These are phyloP conservation scores for Atherinomorus stipes DNA, from an alignment of 2,113 vertebrate genomes.

Conservation along the genomic window DNA sequence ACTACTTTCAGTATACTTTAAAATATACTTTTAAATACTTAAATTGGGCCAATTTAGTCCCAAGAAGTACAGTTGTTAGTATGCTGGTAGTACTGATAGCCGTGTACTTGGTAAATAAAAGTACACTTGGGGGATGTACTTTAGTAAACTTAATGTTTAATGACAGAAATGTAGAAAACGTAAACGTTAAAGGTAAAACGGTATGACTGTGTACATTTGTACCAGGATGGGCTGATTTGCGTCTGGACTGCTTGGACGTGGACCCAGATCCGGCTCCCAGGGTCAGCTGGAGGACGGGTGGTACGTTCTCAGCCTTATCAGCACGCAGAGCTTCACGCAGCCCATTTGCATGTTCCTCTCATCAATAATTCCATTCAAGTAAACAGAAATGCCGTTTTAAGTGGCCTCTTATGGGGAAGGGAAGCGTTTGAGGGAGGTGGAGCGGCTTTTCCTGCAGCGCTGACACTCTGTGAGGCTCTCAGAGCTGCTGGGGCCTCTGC, in stretches of 20 bases:
- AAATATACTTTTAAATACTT: too few species aligned
- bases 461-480: slow-evolving; percentile 29
- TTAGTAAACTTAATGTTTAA: too few species aligned
- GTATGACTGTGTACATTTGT: too few species aligned
- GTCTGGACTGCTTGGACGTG: not conserved
- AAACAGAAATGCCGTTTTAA: slow-evolving; percentile 40
- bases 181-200: too few species aligned
- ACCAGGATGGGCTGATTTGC: not conserved
- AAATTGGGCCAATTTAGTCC: too few species aligned
- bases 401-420: slow-evolving; percentile 28
- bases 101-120: too few species aligned
- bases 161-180: too few species aligned
- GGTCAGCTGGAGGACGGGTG: not conserved
- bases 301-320: slow-evolving; percentile 13
- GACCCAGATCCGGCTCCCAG: not conserved
- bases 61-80: too few species aligned
- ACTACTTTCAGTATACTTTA: too few species aligned
- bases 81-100: too few species aligned
- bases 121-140: too few species aligned
- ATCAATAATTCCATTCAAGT: slow-evolving; percentile 24
- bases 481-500: slow-evolving; percentile 34
- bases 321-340: not conserved
- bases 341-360: slow-evolving; percentile 36
- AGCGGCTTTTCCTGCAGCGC: slow-evolving; percentile 27
- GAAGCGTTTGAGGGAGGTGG: slow-evolving; percentile 11